Conservation (phyloP, 2,888 invertebrate genomes). For the Polyploca ridens region DNA sequence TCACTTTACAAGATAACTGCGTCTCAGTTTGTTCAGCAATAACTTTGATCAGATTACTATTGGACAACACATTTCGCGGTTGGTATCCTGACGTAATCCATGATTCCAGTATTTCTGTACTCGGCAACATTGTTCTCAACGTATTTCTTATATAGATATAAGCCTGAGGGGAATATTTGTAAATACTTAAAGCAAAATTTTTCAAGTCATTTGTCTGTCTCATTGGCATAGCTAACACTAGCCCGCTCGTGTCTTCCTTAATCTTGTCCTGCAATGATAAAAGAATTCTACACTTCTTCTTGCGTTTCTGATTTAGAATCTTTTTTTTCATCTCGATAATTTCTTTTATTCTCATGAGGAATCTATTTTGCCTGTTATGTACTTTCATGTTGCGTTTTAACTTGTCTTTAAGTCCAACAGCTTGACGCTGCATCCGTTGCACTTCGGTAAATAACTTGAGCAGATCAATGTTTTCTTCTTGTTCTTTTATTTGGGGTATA, state of each 20-base stretch:
- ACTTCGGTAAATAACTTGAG: constrained; percentile 74
- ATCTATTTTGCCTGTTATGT: constrained; percentile 67
- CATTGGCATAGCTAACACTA: constrained; percentile 76
- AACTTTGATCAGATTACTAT: constrained; percentile 66
- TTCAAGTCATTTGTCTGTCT: constrained; percentile 76
- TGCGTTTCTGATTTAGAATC: constrained; percentile 66
- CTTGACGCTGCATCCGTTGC: constrained; percentile 71
- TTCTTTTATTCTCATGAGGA: constrained; percentile 61
- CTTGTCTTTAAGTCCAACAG: constrained; percentile 64
- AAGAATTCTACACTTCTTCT: constrained; percentile 74
- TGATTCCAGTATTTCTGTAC: constrained; percentile 71
- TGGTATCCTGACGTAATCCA: constrained; percentile 70
- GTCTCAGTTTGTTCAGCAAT: constrained; percentile 71
- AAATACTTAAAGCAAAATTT: constrained; percentile 75
- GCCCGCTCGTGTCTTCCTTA: constrained; percentile 70
- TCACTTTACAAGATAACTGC: constrained; percentile 71
- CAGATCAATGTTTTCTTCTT: constrained; percentile 53
- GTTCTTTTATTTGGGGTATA: constrained; percentile 26
- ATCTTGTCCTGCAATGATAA: constrained; percentile 76
- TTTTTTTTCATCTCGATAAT: constrained; percentile 70
- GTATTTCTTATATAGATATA: constrained; percentile 77
- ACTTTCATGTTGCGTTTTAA: constrained; percentile 67
- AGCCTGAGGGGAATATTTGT: constrained; percentile 78
- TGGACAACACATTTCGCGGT: constrained; percentile 64
- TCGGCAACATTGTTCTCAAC: constrained; percentile 72